Conservation (phyloP, 2,113 vertebrate species). For the Gallinago undulata region DNA sequence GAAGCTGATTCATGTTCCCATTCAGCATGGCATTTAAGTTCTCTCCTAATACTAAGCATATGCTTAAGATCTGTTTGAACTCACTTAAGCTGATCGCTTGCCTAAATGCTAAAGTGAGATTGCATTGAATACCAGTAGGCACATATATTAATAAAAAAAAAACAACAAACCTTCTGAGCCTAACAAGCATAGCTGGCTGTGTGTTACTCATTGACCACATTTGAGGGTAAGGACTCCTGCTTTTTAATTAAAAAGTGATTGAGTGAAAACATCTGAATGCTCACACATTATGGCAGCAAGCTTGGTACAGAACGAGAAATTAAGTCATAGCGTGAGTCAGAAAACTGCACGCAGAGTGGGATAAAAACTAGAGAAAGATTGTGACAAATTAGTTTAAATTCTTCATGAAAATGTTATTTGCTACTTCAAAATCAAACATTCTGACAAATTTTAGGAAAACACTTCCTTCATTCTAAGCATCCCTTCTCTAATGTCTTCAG, state of each 20-base stretch:
- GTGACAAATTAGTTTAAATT: neutral
- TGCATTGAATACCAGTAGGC: neutral
- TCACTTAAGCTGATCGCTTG: conserved; percentile 13
- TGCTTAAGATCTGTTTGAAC: neutral
- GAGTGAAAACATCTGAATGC: neutral
- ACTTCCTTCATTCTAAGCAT: neutral
- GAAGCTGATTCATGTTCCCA: neutral
- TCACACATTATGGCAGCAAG: neutral
- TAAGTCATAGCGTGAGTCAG: conserved; percentile 14
- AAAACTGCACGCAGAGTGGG: neutral
- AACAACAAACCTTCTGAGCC: neutral
- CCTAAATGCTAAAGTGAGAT: neutral
- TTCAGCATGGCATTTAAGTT: neutral
- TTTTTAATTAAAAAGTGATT: conserved; percentile 47
- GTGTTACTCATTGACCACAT: neutral
- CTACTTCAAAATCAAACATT: neutral
- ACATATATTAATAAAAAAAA: conserved; percentile 3
- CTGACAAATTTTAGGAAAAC: neutral
- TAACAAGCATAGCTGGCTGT: neutral
- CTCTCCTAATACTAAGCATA: neutral
- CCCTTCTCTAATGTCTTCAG: neutral
- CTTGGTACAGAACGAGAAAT: neutral
- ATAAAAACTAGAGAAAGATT: neutral
- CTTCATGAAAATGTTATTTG: neutral
- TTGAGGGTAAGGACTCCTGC: neutral